Base-by-base conservation (phyloP, 2,113 vertebrate species). In the Thryonomys swinderianus region DNA sequence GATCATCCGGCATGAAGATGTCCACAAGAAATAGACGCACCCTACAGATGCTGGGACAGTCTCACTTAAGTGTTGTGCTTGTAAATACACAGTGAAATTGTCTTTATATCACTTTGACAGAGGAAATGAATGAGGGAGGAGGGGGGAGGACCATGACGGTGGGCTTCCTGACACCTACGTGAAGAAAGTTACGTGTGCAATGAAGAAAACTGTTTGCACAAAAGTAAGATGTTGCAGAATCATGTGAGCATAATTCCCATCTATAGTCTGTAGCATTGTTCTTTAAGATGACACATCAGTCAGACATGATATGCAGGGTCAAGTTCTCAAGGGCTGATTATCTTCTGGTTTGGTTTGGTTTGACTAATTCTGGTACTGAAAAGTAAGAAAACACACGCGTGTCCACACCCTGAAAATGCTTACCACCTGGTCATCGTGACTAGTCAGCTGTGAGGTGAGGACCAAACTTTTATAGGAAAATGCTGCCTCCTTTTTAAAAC, bases 1-100 rank as follows among this genome's bases (percentile, higher is more conserved):
- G 98, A 99, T 99, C 98, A 99, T 99, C 98, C 98, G 99, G 94
- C 99, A 99, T 81, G 99, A 99, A 98, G 99, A 99, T 98, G 98
- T 99, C 92, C 98, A 99, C 97, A 98, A 99, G 98, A 99, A 99
- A 97, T 99, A 99, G 98, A 96, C 97, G 90, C 89, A 88, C 94
- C 80, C 93, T 82, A 93, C 93, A 91, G 81, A 90, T 0, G 1
- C 96, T 97, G 97, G 97, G 98, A 98, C 97, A 95, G 97, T 94
- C 95, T 92, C 95, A 96, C 97, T 98, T 98, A 98, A 98, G 97
- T 97, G 96, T 98, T 97, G 95, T 96, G 97, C 94, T 8, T 99
- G 98, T 98, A 99, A 98, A 98, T 98, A 98, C 95, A 98, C 97
- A 97, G 96, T 97, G 95, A 98, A 98, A 98, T 96, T 97, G 97